Base-by-base conservation (phyloP, 2,888 invertebrate genomes). In the Drosophila mayaguana region DNA sequence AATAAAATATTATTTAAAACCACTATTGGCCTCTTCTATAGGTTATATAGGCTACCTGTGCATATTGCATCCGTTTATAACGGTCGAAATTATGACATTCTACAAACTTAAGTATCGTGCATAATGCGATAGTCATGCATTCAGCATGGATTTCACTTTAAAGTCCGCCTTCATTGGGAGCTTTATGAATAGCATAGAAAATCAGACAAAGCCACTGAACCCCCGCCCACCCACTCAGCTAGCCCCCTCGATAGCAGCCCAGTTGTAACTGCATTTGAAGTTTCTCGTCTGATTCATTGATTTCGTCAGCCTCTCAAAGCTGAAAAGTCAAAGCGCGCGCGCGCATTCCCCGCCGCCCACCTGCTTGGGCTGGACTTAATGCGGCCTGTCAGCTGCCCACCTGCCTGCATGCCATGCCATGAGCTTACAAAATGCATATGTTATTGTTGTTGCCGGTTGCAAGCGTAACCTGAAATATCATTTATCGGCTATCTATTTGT, bases 401-500 rank as follows among this genome's bases (percentile, higher is more conserved):
- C 45, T 48, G 48, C 55, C 50, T 63, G 64, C 75, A 40, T 75
- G 40, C 77, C 69, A 69, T 59, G 66, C 59, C 59, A 4, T 20
- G 22, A 45, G 64, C 64, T 72, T 72, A 76, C 67, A 61, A 67
- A 76, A 63, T 71, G 43, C 48, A 48, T 60, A 38, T 60, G 16
- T 25, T 9, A 7, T 3, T 45, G 34, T 14, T 46, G 45, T 7
- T 22, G 46, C 46, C 40, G 12, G 32, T 42, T 53, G 22, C 42
- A 46, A 56, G 28, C 28, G 25, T 22, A 61, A 61, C 55, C 51
- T 55, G 42, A 68, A 82, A 70, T 81, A 78, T 72, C 82, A 75
- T 65, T 81, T 81, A 82, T 87, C 88, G 82, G 61, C 36, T 72
- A 69, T 75, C 48, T 74, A 65, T 72, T 53, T 81, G 46, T 65